A percentile compares a stretch with the other conserved stretches of the same genome.
Conservation (phyloP, 2,888 invertebrate species). For the Byasa hedistus region DNA sequence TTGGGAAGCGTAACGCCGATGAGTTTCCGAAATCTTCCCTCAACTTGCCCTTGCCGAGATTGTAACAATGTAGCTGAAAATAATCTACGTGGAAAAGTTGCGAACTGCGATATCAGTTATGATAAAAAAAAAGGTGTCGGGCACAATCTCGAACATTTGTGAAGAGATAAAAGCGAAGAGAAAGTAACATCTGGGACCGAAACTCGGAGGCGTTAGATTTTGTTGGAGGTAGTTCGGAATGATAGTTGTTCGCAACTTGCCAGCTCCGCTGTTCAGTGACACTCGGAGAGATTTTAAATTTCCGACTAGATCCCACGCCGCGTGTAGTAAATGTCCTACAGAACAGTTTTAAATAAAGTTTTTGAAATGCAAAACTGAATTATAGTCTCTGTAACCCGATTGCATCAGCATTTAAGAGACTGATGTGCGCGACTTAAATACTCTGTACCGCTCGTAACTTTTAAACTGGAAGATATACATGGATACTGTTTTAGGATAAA, state of each 20-base stretch:
- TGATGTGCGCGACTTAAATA: too few species aligned
- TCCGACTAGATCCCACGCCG: neutral
- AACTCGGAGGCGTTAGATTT: conserved; percentile 27
- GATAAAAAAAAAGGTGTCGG: conserved; percentile 29
- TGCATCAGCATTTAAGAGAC: too few species aligned
- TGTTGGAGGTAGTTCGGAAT: conserved; percentile 30
- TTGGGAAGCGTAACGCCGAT: conserved; percentile 20
- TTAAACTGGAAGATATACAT: too few species aligned
- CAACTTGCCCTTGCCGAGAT: conserved; percentile 15
- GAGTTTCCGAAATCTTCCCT: conserved; percentile 28
- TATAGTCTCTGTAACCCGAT: too few species aligned
- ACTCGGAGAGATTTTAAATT: conserved; percentile 22
- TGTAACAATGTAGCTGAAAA: conserved; percentile 27
- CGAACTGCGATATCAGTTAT: conserved; percentile 30
- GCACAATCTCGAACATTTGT: conserved; percentile 28
- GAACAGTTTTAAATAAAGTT: too few species aligned
- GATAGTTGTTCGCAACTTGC: conserved; percentile 29
- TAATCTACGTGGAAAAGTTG: conserved; percentile 30
- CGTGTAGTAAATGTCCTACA: too few species aligned
- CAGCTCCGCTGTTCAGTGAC: conserved; percentile 16
- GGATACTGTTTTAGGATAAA: too few species aligned
- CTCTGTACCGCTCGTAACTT: too few species aligned
- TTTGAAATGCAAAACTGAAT: too few species aligned
- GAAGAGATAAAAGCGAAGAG: conserved; percentile 29
- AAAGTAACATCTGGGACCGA: conserved; percentile 29